Base-by-base conservation (phyloP, 2,888 invertebrate genomes). In the Phortica okadai region DNA sequence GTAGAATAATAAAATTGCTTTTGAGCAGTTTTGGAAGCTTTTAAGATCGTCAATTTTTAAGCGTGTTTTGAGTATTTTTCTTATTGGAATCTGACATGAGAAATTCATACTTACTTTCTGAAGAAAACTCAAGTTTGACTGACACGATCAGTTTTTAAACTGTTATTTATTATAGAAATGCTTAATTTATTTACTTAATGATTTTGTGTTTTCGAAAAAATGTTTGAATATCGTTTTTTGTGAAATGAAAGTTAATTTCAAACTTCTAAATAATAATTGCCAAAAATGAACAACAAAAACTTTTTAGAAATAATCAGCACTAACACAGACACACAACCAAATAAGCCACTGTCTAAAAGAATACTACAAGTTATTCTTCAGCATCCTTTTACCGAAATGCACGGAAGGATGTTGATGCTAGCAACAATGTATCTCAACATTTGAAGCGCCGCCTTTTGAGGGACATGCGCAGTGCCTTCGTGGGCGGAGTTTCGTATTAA, bases 271-370 rank as follows among this genome's bases (percentile, higher is more conserved):
- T 33, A 33, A 33, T 33, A 33, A 70, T 70, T 8, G 25, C 21
- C n/a, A 0, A 4, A 14, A n/a, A 42, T 56, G 10, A 25, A 1
- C 21, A 21, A 58, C 2, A 3, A n/a, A 77, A 25, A 33, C 33
- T 33, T 33, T 62, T 25, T 62, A 8, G 16, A 21, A 62, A 62
- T 10, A 25, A n/a, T 25, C 10, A 7, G 16, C 14, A 56, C 56
- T 2, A 62, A 8, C 10, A 62, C 62, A 62, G 8, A 8, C 42
- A 66, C 45, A 69, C 45, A 69, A 69, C 69, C 69, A 69, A 69
- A 7, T 69, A 10, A 21, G 16, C 14, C 45, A 25, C 44, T 41
- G 21, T 69, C 41, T 50, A 11, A 16, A 69, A 45, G 41, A 10
- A 16, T 11, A 69, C 69, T 69, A 45, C 33, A 44, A 44, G 33